Conservation (phyloP, 2,797 vertebrate genomes). For the Sebastes baramenuke region DNA sequence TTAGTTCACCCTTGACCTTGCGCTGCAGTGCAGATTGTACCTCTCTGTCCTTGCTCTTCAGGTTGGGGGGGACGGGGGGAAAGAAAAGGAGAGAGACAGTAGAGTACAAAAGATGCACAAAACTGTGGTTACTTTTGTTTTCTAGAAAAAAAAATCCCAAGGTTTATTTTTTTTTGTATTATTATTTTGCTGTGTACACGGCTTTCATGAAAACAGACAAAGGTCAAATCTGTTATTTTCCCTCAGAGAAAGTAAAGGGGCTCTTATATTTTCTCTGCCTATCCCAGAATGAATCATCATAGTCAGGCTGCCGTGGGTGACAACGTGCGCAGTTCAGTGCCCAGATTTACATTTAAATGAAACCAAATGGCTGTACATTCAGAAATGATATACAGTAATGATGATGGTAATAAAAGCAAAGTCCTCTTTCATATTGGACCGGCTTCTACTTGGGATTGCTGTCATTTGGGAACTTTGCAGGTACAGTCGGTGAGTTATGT, state of each 20-base stretch:
- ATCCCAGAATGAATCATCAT: constrained; percentile 78
- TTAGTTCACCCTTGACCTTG: constrained; percentile 33
- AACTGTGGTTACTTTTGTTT: constrained; percentile 25
- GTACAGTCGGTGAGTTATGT: constrained; percentile 70
- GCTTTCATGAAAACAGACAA: constrained; percentile 62
- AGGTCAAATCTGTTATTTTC: constrained; percentile 78
- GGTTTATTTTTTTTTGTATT: constrained; percentile 32
- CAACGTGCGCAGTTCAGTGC: constrained; percentile 69
- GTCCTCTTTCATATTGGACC: constrained; percentile 65
- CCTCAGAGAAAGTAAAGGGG: constrained; percentile 62
- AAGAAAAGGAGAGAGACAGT: not conserved
- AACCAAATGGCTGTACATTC: constrained; percentile 83
- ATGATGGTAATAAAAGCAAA: constrained; percentile 80
- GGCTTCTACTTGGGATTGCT: constrained; percentile 57
- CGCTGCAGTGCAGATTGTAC: not conserved
- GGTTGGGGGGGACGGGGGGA: not conserved
- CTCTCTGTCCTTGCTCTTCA: constrained; percentile 5
- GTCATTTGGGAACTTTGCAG: constrained; percentile 62
- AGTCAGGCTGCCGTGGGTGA: constrained; percentile 64
- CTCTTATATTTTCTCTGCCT: constrained; percentile 63
- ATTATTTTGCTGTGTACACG: constrained; percentile 39
- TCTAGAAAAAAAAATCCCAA: constrained; percentile 7
- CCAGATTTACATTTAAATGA: constrained; percentile 88
- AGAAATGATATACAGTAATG: constrained; percentile 82
- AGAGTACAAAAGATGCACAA: constrained; percentile 13